A percentile compares a stretch with the other conserved stretches of the same genome.
These are phyloP conservation scores for Ptychobarbus kaznakovi DNA, from an alignment of 2,797 vertebrate genomes.

Conservation along the genomic window DNA sequence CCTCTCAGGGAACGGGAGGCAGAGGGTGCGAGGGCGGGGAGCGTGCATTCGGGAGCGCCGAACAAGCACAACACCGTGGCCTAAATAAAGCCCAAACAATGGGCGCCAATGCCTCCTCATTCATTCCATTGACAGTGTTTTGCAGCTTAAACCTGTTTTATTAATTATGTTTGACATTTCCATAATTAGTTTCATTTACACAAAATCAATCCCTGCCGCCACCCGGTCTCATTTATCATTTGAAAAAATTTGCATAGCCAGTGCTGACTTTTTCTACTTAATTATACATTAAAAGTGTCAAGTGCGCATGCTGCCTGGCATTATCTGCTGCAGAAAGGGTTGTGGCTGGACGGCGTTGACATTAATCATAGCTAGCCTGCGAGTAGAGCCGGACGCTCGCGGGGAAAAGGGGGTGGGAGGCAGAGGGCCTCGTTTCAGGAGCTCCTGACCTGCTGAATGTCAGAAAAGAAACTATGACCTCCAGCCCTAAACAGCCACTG, in stretches of 20 bases:
- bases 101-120: slow-evolving; percentile 98
- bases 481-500: slow-evolving; percentile 78
- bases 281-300: slow-evolving; percentile 99
- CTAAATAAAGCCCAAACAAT: slow-evolving; percentile 99
- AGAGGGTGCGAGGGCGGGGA: slow-evolving; percentile 95
- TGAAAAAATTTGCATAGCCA: slow-evolving; percentile 99
- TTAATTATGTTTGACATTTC: slow-evolving; percentile 94
- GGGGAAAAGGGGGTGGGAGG: slow-evolving; percentile 76
- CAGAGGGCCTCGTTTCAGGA: slow-evolving; percentile 77
- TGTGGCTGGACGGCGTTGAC: slow-evolving; percentile 98
- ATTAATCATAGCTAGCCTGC: slow-evolving; percentile 99
- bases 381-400: slow-evolving; percentile 91
- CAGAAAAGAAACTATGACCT: slow-evolving; percentile 93
- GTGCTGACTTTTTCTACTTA: slow-evolving; percentile 99
- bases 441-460: slow-evolving; percentile 62
- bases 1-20: slow-evolving; percentile 99
- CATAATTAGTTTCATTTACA: slow-evolving; percentile 97
- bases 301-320: slow-evolving; percentile 98
- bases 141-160: slow-evolving; percentile 91
- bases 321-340: slow-evolving; percentile 99
- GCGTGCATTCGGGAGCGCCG: slow-evolving; percentile 96
- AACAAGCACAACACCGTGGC: slow-evolving; percentile 99
- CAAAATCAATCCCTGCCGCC: slow-evolving; percentile 99
- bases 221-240: slow-evolving; percentile 99
- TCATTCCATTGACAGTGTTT: slow-evolving; percentile 96